These are phyloP conservation scores for Philantomba maxwellii DNA, from an alignment of 2,113 vertebrate species.

Conservation along the genomic window DNA sequence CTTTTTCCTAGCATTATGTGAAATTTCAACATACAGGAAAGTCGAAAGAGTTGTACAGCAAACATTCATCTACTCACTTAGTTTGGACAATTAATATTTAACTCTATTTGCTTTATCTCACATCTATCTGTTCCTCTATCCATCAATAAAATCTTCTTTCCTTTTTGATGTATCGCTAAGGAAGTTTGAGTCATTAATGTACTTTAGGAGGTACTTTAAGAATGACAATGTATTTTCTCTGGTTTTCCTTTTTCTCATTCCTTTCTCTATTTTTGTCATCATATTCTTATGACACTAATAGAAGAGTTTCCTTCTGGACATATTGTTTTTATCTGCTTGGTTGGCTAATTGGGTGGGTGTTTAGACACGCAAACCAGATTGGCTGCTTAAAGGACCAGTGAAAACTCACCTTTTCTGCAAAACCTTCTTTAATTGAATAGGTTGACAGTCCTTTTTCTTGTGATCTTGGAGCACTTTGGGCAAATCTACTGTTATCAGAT, in stretches of 20 bases:
- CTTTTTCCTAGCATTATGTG: background rate
- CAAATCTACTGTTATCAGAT: background rate
- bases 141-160: background rate
- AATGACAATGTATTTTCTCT: background rate
- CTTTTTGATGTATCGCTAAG: background rate
- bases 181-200: background rate
- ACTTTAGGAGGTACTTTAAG: background rate
- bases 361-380: background rate
- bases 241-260: background rate
- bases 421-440: background rate
- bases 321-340: background rate
- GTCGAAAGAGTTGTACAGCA: background rate
- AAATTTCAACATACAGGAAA: background rate
- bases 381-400: background rate
- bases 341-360: background rate
- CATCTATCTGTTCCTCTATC: background rate
- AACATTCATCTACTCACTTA: background rate
- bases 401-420: background rate
- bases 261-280: background rate
- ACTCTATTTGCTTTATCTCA: background rate
- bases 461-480: background rate
- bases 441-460: background rate
- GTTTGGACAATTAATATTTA: background rate
- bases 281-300: background rate
- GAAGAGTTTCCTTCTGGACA: background rate